Conservation (phyloP, 2,888 invertebrate species). For the Sepiola atlantica region DNA sequence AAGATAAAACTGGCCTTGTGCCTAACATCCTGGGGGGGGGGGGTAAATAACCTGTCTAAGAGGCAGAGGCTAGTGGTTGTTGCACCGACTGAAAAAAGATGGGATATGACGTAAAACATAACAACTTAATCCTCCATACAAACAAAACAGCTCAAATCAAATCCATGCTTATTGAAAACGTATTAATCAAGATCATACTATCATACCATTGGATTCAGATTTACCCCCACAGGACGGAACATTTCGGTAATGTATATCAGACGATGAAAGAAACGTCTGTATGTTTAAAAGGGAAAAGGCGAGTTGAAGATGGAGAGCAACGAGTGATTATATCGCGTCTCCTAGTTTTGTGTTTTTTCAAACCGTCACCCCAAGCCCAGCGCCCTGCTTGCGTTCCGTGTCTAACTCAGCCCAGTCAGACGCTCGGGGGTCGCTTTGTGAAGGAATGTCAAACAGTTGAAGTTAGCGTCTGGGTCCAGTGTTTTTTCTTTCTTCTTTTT, state of each 20-base stretch:
- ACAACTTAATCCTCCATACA: too few relatives aligned
- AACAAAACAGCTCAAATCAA: too few relatives aligned
- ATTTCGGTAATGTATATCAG: neutral
- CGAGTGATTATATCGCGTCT: neutral
- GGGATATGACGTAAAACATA: too few relatives aligned
- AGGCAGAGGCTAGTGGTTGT: too few relatives aligned
- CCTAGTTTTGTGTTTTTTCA: neutral
- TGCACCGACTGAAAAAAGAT: too few relatives aligned
- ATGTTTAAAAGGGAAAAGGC: neutral
- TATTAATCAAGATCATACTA: too few relatives aligned
- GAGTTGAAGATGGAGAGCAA: neutral
- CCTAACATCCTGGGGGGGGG: too few relatives aligned
- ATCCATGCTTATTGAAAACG: too few relatives aligned
- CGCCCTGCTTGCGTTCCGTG: neutral
- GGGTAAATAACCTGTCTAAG: too few relatives aligned
- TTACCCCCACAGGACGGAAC: neutral
- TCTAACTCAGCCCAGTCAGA: neutral
- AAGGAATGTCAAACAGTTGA: neutral
- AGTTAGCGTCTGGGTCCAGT: neutral
- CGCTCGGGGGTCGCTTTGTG: neutral
- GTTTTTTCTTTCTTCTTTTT: too few relatives aligned
- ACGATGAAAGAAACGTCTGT: neutral
- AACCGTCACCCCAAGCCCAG: neutral
- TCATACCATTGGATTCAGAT: neutral
- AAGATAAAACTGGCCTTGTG: too few relatives aligned